phyloP scores from a whole-genome alignment of 2,113 vertebrate species.

The Phyllopteryx taeniolatus region DNA sequence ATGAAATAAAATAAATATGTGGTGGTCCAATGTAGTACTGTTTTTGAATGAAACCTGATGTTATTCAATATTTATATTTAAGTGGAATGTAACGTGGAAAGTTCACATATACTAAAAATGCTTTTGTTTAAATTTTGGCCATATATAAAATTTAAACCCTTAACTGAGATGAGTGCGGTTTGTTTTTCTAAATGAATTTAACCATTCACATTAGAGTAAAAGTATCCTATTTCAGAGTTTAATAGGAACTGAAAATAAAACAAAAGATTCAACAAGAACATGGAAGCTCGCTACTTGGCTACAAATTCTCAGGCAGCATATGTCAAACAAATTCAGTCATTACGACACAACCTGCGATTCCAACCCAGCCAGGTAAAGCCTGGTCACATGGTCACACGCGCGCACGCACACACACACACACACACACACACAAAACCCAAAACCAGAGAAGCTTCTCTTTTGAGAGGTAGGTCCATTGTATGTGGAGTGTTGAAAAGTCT shows the following conservation, averaged over 20 bases:
- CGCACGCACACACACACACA: background rate
- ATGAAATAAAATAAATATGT: too few species aligned
- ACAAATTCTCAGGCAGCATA: slow-evolving; percentile 10
- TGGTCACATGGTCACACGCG: background rate
- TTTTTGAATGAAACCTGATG: background rate
- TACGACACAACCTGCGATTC: slow-evolving; percentile 48
- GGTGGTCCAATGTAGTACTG: background rate
- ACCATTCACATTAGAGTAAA: background rate
- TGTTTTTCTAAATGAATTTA: background rate
- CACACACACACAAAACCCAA: background rate
- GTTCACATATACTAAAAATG: background rate
- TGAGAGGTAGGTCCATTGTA: slow-evolving; percentile 1
- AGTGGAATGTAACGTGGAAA: background rate
- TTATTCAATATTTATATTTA: background rate
- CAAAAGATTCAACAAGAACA: background rate
- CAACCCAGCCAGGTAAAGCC: slow-evolving; percentile 15
- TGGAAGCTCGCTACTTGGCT: background rate
- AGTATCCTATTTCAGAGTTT: background rate
- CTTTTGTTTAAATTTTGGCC: background rate
- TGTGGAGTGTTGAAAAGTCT: background rate
- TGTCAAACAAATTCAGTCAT: slow-evolving; percentile 44
- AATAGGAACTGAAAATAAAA: slow-evolving; percentile 2
- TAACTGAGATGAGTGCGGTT: background rate
- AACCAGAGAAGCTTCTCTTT: background rate
- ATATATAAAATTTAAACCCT: background rate